Evolutionary conservation across 2,888 invertebrate species (phyloP).

Genomic region (Idaea dimidiata): DNA sequence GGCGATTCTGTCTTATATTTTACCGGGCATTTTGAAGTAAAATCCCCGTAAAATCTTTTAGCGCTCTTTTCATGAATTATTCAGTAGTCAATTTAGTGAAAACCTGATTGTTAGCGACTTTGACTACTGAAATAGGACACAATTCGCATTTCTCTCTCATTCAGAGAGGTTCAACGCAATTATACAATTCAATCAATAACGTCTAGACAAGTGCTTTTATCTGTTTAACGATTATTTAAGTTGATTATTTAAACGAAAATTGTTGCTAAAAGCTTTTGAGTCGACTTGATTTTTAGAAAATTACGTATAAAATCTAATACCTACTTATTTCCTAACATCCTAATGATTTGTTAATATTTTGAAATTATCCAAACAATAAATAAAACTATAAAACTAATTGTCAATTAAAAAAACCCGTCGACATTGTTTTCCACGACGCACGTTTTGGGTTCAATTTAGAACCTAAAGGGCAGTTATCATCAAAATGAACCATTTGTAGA

Average conservation of each 20-base stretch:
- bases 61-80: neutral
- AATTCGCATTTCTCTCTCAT: neutral
- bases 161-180: neutral
- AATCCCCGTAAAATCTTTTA: neutral
- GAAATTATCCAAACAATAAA: too few relatives aligned
- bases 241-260: neutral
- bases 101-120: constrained; percentile 1
- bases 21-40: neutral
- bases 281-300: neutral
- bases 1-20: neutral
- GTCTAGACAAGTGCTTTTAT: neutral
- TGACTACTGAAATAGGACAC: constrained; percentile 1
- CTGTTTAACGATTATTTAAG: neutral
- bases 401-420: too few relatives aligned
- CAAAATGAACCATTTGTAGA: too few relatives aligned
- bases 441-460: too few relatives aligned
- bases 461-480: too few relatives aligned
- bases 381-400: too few relatives aligned
- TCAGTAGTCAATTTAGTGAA: neutral
- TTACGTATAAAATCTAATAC: neutral
- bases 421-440: too few relatives aligned
- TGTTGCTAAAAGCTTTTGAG: neutral
- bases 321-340: neutral
- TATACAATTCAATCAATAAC: neutral
- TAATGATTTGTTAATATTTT: too few relatives aligned